phyloP scores from a whole-genome alignment of 2,113 vertebrate genomes.

The Lanius ludovicianus region DNA sequence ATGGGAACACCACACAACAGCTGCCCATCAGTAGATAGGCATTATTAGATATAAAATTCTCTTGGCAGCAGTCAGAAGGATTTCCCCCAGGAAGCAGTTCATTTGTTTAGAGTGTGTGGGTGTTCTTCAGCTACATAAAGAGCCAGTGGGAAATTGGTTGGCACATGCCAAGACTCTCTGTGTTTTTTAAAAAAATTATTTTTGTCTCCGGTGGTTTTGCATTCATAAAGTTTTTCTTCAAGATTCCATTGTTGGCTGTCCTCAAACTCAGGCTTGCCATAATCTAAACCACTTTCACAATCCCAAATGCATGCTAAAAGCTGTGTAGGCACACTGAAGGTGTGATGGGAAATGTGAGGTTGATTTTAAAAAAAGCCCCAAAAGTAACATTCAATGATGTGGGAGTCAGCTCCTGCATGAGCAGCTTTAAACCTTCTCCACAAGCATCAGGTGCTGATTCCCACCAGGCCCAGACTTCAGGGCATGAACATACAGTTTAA shows the following conservation, averaged over 20 bases:
- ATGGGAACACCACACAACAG: not conserved
- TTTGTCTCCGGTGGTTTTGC: not conserved
- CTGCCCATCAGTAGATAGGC: not conserved
- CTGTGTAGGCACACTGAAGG: not conserved
- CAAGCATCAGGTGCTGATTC: not conserved
- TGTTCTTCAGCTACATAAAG: not conserved
- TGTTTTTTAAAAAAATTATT: not conserved
- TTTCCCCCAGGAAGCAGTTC: not conserved
- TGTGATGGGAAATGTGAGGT: not conserved
- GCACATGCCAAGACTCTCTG: not conserved
- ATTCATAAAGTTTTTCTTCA: not conserved
- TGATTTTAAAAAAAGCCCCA: not conserved
- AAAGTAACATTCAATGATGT: not conserved
- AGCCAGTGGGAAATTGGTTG: not conserved
- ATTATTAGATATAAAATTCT: not conserved
- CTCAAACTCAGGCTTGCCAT: not conserved
- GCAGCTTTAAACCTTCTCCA: not conserved
- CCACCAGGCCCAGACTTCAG: not conserved
- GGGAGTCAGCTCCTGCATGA: not conserved
- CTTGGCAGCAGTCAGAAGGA: not conserved
- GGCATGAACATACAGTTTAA: not conserved
- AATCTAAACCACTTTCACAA: not conserved
- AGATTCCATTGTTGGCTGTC: not conserved
- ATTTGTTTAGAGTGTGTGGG: not conserved
- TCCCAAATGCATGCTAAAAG: not conserved